Conservation (phyloP, 2,113 vertebrate genomes). For the Alosa alosa region DNA sequence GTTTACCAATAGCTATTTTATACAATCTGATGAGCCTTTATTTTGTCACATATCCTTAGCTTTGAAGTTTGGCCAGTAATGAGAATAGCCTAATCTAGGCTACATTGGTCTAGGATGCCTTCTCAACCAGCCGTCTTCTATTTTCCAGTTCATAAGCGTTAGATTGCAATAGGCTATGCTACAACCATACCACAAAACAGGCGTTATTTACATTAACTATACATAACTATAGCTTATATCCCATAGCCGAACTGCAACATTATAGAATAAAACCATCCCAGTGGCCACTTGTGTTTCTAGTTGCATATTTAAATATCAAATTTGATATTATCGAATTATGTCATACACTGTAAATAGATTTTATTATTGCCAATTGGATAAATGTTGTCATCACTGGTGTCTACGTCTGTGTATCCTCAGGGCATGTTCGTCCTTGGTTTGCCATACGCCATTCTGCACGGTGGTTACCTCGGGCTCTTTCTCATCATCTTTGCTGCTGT, state of each 20-base stretch:
- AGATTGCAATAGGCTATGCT: neutral
- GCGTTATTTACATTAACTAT: neutral
- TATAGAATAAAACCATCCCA: neutral
- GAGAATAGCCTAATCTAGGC: no score
- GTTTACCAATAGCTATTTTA: neutral
- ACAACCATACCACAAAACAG: neutral
- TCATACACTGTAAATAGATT: neutral
- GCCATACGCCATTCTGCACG: conserved; percentile 96
- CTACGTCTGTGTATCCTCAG: conserved; percentile 72
- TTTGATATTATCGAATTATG: neutral
- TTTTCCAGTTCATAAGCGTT: no score
- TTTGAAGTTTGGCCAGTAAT: no score
- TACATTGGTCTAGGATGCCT: no score
- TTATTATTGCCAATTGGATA: neutral
- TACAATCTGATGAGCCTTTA: neutral
- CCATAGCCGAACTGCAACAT: neutral
- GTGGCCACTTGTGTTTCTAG: neutral
- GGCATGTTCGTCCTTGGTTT: conserved; percentile 98
- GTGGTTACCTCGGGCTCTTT: conserved; percentile 96
- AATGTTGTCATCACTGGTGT: neutral
- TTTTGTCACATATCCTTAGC: neutral
- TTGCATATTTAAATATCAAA: neutral
- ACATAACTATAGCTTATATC: no score
- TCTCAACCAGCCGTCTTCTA: no score
- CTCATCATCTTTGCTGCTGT: conserved; percentile 97